Percentiles rank a stretch among this genome's conserved stretches.
These are phyloP conservation scores for Triops cancriformis DNA, from an alignment of 1,140 invertebrate species.

Conservation along the genomic window DNA sequence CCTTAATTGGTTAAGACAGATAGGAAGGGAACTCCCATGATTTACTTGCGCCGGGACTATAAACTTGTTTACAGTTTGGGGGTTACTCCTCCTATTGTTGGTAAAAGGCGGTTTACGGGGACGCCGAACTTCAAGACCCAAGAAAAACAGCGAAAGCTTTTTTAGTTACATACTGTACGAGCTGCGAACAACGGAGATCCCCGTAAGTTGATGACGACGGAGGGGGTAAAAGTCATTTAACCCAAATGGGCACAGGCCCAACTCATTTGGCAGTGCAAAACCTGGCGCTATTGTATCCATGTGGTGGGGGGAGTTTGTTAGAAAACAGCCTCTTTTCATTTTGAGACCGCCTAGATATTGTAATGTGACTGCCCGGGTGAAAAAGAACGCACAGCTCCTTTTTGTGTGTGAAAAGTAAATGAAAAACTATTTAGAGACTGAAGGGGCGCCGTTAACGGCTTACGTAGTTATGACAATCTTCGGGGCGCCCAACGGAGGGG, in stretches of 20 bases:
- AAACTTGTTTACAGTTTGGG: neutral
- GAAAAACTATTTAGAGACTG: too few relatives aligned
- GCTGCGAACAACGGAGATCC: neutral
- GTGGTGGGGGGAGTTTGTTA: neutral
- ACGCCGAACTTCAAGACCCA: neutral
- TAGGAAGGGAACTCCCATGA: neutral
- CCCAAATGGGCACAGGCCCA: neutral
- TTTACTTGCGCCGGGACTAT: neutral
- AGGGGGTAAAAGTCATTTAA: constrained; percentile 1
- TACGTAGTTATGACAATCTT: too few relatives aligned
- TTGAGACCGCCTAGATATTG: too few relatives aligned
- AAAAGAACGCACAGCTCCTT: too few relatives aligned
- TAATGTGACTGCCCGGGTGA: too few relatives aligned
- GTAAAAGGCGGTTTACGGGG: neutral
- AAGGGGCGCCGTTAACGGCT: too few relatives aligned
- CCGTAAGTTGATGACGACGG: neutral
- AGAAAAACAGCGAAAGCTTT: too few relatives aligned
- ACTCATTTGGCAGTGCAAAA: neutral
- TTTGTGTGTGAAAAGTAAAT: too few relatives aligned
- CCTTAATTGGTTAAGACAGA: too few relatives aligned
- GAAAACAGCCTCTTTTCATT: neutral
- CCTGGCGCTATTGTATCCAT: neutral
- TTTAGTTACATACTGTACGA: too few relatives aligned
- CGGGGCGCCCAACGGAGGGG: too few relatives aligned
- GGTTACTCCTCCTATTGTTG: neutral